phyloP scores from a whole-genome alignment of 2,888 invertebrate genomes.

The Apamea crenata region DNA sequence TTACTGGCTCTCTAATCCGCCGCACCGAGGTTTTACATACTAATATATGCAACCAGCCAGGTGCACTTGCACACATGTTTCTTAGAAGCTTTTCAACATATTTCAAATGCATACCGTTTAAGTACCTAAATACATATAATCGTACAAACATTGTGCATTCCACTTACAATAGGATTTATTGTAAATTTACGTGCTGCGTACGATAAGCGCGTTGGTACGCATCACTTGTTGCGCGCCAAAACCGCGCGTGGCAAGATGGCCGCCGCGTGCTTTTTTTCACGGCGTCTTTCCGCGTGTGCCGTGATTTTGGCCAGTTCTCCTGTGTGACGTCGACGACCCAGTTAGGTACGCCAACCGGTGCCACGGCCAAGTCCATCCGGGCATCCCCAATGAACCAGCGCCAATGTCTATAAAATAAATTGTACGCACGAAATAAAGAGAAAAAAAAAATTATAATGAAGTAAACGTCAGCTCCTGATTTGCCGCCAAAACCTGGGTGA shows the following conservation, averaged over 20 bases:
- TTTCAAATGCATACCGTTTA: conserved; percentile 82
- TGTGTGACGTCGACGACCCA: conserved; percentile 88
- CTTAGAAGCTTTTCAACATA: conserved; percentile 76
- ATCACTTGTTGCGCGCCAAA: conserved; percentile 77
- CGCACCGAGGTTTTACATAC: conserved; percentile 63
- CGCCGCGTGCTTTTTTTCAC: conserved; percentile 80
- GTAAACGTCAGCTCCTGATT: conserved; percentile 85
- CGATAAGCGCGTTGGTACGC: conserved; percentile 75
- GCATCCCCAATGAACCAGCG: conserved; percentile 89
- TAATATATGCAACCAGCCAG: conserved; percentile 67
- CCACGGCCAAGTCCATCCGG: conserved; percentile 90
- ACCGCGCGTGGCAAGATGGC: conserved; percentile 86
- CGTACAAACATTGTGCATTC: conserved; percentile 85
- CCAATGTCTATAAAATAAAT: conserved; percentile 91
- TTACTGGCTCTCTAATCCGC: conserved; percentile 66
- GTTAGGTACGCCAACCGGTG: conserved; percentile 89
- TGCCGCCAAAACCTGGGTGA: conserved; percentile 89
- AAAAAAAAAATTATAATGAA: conserved; percentile 88
- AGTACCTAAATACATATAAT: conserved; percentile 87
- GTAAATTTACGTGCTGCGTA: conserved; percentile 87
- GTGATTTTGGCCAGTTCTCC: conserved; percentile 89
- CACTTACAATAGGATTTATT: conserved; percentile 87
- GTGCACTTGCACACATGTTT: conserved; percentile 71
- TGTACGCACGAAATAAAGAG: conserved; percentile 83
- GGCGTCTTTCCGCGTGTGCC: conserved; percentile 86